A percentile compares a stretch with the other conserved stretches of the same genome.
These are phyloP conservation scores for Mormyrus proboscirostris DNA, from an alignment of 2,797 vertebrate species.

Conservation along the genomic window DNA sequence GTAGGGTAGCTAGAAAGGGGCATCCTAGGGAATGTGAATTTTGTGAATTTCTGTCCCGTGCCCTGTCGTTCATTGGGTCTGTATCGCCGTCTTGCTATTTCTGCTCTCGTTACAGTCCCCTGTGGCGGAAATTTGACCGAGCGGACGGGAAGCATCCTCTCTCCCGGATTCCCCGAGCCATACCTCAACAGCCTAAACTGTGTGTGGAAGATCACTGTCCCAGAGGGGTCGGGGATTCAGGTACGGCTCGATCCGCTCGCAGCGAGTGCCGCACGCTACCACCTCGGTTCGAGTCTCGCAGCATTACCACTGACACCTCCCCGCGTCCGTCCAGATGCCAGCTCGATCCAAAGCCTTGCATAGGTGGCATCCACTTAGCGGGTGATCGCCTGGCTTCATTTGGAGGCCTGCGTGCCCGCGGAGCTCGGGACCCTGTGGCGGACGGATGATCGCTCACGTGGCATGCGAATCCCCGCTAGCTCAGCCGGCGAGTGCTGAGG, in stretches of 20 bases:
- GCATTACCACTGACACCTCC: not conserved
- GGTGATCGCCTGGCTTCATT: not conserved
- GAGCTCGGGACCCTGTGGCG: not conserved
- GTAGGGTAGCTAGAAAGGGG: constrained; percentile 25
- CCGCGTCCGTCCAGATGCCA: not conserved
- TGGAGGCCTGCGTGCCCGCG: not conserved
- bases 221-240: constrained; percentile 95
- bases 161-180: constrained; percentile 91
- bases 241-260: constrained; percentile 48
- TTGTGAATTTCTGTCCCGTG: not conserved
- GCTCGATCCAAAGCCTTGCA: not conserved
- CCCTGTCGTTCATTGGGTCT: not conserved
- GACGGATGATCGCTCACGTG: not conserved
- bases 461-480: not conserved
- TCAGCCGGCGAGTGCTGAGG: not conserved
- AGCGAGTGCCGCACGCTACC: not conserved
- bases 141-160: constrained; percentile 88
- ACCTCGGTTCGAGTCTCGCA: not conserved
- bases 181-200: constrained; percentile 98
- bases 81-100: constrained; percentile 20
- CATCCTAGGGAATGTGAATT: not conserved
- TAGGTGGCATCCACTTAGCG: not conserved
- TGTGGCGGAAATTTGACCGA: constrained; percentile 93
- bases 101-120: constrained; percentile 65
- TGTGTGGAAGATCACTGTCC: constrained; percentile 95